A percentile compares a stretch with the other conserved stretches of the same genome.
These are phyloP conservation scores for Phoeniculus purpureus DNA, from an alignment of 2,797 vertebrate genomes.

Conservation along the genomic window DNA sequence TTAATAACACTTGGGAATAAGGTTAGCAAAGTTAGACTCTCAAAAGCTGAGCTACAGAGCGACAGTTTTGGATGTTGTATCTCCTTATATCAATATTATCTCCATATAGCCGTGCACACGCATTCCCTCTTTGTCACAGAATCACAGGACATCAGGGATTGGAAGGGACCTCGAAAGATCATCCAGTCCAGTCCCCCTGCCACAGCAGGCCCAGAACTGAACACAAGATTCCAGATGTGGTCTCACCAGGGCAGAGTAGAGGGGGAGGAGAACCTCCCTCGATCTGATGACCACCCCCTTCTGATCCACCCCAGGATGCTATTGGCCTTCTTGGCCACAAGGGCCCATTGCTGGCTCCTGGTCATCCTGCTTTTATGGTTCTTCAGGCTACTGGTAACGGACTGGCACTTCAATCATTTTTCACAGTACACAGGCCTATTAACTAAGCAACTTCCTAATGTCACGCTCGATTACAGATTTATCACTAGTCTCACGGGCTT, in stretches of 20 bases:
- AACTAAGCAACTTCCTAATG: not conserved
- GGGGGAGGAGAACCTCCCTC: too few relatives aligned
- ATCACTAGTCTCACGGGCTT: not conserved
- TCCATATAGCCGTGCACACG: rapidly evolving
- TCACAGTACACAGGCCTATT: not conserved
- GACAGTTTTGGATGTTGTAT: not conserved
- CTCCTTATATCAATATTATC: not conserved
- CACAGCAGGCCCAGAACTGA: too few relatives aligned
- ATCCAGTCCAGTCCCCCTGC: too few relatives aligned
- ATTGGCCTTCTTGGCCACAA: too few relatives aligned
- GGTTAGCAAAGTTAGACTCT: not conserved
- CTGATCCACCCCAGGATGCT: too few relatives aligned
- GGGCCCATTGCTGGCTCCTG: too few relatives aligned
- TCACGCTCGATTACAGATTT: conserved; percentile 11
- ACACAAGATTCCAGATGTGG: too few relatives aligned
- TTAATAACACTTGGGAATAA: not conserved
- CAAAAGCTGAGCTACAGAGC: not conserved
- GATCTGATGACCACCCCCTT: too few relatives aligned
- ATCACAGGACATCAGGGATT: too few relatives aligned
- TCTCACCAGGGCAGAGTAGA: too few relatives aligned
- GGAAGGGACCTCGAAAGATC: too few relatives aligned
- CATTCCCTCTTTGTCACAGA: rapidly evolving
- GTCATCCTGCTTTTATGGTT: too few relatives aligned
- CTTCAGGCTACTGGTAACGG: not conserved
- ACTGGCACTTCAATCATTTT: not conserved